These are phyloP conservation scores for Athene cunicularia DNA, from an alignment of 2,113 vertebrate species.

Conservation along the genomic window DNA sequence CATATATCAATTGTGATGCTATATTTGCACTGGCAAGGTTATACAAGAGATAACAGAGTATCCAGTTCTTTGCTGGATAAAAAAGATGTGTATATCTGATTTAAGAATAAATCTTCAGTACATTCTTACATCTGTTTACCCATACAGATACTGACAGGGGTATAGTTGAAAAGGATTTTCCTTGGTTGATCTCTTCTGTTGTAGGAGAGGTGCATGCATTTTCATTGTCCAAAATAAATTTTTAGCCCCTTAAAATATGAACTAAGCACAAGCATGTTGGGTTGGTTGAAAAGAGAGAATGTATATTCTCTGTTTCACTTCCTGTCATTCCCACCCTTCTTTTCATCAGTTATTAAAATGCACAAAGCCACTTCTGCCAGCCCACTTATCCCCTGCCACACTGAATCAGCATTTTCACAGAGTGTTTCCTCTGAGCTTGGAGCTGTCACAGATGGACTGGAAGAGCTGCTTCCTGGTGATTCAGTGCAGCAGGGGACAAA, in stretches of 20 bases:
- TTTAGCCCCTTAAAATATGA: neutral
- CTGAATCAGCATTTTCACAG: neutral
- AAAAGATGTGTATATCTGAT: neutral
- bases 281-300: neutral
- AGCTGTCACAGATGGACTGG: conserved; percentile 18
- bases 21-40: conserved; percentile 42
- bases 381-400: conserved; percentile 38
- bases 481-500: conserved; percentile 27
- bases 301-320: neutral
- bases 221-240: neutral
- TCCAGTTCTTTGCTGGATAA: conserved; percentile 14
- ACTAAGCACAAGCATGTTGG: neutral
- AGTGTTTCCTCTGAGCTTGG: conserved; percentile 11
- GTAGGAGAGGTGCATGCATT: neutral
- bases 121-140: neutral
- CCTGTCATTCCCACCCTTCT: neutral
- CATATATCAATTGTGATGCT: neutral
- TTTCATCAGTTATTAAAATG: neutral
- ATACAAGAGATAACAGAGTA: neutral
- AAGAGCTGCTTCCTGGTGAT: neutral
- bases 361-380: neutral
- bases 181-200: neutral
- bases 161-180: neutral
- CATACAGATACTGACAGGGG: neutral
- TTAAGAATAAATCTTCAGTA: neutral